These are phyloP conservation scores for Huso huso DNA, from an alignment of 2,797 vertebrate species.

Conservation along the genomic window DNA sequence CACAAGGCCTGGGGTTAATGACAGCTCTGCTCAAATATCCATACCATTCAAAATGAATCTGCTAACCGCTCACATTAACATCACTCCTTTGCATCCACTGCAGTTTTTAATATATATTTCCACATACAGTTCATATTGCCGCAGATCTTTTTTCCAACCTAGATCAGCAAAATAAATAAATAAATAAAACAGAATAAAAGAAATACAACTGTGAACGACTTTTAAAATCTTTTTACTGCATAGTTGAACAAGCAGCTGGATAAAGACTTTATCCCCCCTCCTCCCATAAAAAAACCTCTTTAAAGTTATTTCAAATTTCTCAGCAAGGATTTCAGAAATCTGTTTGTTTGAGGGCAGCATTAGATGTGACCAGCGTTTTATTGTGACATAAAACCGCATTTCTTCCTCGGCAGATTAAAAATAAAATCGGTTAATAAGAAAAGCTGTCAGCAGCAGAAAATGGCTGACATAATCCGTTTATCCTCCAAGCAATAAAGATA, in stretches of 20 bases:
- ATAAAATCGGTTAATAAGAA: slow-evolving; percentile 99
- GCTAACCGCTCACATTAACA: slow-evolving; percentile 61
- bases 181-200: slow-evolving; percentile 48
- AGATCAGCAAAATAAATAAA: slow-evolving; percentile 66
- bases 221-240: slow-evolving; percentile 79
- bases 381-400: slow-evolving; percentile 99
- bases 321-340: slow-evolving; percentile 99
- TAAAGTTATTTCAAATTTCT: slow-evolving; percentile 99
- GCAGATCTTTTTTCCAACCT: slow-evolving; percentile 45
- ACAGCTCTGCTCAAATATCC: slow-evolving; percentile 46
- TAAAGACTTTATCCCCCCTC: slow-evolving; percentile 76
- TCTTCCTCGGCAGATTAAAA: slow-evolving; percentile 99
- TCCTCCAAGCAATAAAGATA: slow-evolving; percentile 99
- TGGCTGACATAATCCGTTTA: slow-evolving; percentile 99
- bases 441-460: slow-evolving; percentile 99
- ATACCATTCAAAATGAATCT: slow-evolving; percentile 54
- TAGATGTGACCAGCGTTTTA: slow-evolving; percentile 99
- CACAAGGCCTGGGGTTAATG: slow-evolving; percentile 63
- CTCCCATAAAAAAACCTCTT: slow-evolving; percentile 71
- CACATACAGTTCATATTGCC: not conserved
- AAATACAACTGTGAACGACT: slow-evolving; percentile 76
- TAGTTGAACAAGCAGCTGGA: slow-evolving; percentile 91
- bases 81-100: slow-evolving; percentile 56
- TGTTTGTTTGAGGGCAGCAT: slow-evolving; percentile 99
- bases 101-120: slow-evolving; percentile 17